These are phyloP conservation scores for Drosophila rhopaloa DNA, from an alignment of 1,140 invertebrate species.

Conservation along the genomic window DNA sequence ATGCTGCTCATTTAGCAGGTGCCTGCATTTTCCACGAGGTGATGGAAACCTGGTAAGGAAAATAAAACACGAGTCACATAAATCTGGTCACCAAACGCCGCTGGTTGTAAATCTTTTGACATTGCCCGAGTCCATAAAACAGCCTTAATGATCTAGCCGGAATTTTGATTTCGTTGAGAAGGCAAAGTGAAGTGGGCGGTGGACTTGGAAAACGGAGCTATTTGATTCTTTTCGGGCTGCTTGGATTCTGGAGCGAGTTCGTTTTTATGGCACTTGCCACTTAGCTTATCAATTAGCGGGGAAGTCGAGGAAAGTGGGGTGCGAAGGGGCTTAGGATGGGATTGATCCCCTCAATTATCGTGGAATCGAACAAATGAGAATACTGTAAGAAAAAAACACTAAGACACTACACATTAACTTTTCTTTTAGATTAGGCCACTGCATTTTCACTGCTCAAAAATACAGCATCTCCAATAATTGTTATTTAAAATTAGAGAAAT, in stretches of 20 bases:
- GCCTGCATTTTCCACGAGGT: conserved; percentile 30
- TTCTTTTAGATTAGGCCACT: too few relatives aligned
- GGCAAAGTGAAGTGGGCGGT: conserved; percentile 9
- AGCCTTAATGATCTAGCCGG: conserved; percentile 59
- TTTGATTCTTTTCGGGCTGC: conserved; percentile 27
- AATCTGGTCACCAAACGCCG: conserved; percentile 68
- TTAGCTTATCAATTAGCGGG: conserved; percentile 78
- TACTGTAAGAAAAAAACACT: background rate
- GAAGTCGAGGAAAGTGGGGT: background rate
- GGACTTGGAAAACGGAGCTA: conserved; percentile 5
- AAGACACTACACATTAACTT: background rate
- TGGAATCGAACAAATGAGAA: background rate
- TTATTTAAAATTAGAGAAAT: too few relatives aligned
- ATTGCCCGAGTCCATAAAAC: conserved; percentile 63
- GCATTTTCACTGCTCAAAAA: too few relatives aligned
- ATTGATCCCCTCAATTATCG: conserved; percentile 33
- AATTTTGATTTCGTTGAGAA: conserved; percentile 18
- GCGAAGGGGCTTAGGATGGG: background rate
- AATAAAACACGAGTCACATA: conserved; percentile 48
- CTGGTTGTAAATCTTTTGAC: conserved; percentile 67
- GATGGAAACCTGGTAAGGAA: background rate
- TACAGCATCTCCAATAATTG: too few relatives aligned
- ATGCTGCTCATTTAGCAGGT: conserved; percentile 46
- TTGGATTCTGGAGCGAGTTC: conserved; percentile 25
- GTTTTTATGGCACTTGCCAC: conserved; percentile 69